Evolutionary conservation across 53 echinoderm and acorn worm species (phyloP).

Genomic region (Echinarachnius parma): DNA sequence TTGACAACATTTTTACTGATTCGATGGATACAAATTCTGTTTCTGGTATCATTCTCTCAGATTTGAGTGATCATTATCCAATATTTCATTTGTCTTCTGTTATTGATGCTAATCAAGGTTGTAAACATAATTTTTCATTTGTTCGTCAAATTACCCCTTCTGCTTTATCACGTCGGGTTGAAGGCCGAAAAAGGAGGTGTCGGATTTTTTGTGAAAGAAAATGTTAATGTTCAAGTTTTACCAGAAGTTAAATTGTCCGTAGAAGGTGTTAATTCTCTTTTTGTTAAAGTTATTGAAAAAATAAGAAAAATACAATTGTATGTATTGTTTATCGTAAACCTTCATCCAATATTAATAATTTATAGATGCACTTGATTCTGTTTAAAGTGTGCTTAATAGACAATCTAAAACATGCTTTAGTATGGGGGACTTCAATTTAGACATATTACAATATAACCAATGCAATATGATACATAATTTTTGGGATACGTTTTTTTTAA

Average conservation of each 20-base stretch:
- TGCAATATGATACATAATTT: not conserved
- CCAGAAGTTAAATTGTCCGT: not conserved
- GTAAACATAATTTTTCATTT: no score
- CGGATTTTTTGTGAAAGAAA: not conserved
- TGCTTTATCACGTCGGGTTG: no score
- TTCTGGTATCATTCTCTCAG: not conserved
- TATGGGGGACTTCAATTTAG: slow-evolving; percentile 6
- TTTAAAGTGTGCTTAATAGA: not conserved
- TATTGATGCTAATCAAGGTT: no score
- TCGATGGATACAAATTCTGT: no score
- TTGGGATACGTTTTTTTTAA: no score
- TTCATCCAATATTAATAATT: no score
- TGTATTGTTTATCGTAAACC: slow-evolving; percentile 19
- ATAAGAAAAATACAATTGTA: not conserved
- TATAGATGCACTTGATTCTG: not conserved
- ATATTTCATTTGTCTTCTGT: not conserved
- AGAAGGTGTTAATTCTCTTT: slow-evolving; percentile 6
- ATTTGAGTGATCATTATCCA: slow-evolving; percentile 1
- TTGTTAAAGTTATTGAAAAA: not conserved
- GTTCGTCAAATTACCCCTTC: no score
- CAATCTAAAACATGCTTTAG: not conserved
- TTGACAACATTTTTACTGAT: no score
- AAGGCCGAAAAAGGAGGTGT: slow-evolving; percentile 10
- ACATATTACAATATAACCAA: not conserved
- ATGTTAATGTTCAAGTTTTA: not conserved